Evolutionary conservation across 2,113 vertebrate species (phyloP).

Genomic region (Calyptommatus sinebrachiatus): DNA sequence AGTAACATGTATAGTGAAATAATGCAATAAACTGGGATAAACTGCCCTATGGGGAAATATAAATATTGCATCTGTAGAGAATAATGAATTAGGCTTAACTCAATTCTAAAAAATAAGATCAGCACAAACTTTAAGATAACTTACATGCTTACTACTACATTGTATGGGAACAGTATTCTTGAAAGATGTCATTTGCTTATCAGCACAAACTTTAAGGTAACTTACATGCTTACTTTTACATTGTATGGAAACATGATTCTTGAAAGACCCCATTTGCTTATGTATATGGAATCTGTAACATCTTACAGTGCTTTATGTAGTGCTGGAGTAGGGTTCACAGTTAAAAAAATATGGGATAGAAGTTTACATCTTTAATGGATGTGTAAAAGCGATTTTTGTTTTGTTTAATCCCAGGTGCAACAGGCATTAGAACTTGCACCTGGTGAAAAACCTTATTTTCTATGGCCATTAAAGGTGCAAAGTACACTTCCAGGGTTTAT

Average conservation of each 20-base stretch:
- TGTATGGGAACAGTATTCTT: neutral
- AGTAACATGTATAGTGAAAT: slow-evolving; percentile 34
- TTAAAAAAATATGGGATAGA: too few relatives aligned
- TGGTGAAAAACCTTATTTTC: too few relatives aligned
- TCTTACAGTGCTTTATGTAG: neutral
- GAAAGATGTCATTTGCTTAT: neutral
- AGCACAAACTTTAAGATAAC: neutral
- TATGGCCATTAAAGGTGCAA: too few relatives aligned
- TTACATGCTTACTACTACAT: neutral
- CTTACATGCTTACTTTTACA: neutral
- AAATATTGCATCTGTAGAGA: slow-evolving; percentile 1
- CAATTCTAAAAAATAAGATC: slow-evolving; percentile 6
- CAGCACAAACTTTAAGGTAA: neutral
- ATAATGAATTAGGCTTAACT: slow-evolving; percentile 5
- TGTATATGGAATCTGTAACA: neutral
- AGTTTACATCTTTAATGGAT: too few relatives aligned
- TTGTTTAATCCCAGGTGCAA: too few relatives aligned
- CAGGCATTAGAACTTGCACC: too few relatives aligned
- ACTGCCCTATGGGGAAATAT: neutral
- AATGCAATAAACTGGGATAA: neutral
- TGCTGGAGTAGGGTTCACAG: neutral
- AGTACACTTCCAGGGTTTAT: too few relatives aligned
- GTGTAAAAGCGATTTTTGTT: too few relatives aligned
- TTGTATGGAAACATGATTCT: neutral
- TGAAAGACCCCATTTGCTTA: neutral